Percentiles rank a stretch among this genome's conserved stretches.
Evolutionary conservation across 2,113 vertebrate genomes (phyloP).

Genomic region (Paracanthobrama guichenoti): DNA sequence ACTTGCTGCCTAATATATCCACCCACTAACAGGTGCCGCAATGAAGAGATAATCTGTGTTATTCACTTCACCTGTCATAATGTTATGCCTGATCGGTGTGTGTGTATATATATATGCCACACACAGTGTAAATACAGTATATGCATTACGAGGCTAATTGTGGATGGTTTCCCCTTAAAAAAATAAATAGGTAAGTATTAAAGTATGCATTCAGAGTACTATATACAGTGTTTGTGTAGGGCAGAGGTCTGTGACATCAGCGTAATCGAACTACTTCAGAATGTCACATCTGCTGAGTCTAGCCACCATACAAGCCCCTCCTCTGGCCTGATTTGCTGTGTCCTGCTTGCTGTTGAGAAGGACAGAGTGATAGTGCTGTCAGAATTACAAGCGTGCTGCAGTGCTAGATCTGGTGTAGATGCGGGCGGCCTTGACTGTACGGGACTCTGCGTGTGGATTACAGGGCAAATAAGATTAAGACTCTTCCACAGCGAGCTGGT

Average conservation of each 20-base stretch:
- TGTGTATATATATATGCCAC: no score
- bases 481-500: slow-evolving; percentile 22
- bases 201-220: no score
- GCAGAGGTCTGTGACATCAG: neutral
- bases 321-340: slow-evolving; percentile 16
- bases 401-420: slow-evolving; percentile 19
- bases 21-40: no score
- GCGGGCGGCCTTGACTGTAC: neutral
- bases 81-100: no score
- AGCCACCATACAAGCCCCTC: neutral
- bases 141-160: no score
- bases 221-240: neutral
- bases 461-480: slow-evolving; percentile 39
- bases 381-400: slow-evolving; percentile 16
- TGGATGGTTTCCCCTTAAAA: no score
- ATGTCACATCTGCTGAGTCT: slow-evolving; percentile 28
- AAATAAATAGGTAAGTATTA: no score
- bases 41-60: no score
- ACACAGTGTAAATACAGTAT: no score
- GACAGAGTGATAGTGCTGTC: slow-evolving; percentile 29
- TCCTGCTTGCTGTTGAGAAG: slow-evolving; percentile 2
- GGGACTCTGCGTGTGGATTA: slow-evolving; percentile 45
- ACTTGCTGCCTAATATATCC: no score
- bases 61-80: no score
- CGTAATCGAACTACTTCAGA: neutral